Conservation (phyloP, 2,888 invertebrate genomes). For the Tenthredo amoena region DNA sequence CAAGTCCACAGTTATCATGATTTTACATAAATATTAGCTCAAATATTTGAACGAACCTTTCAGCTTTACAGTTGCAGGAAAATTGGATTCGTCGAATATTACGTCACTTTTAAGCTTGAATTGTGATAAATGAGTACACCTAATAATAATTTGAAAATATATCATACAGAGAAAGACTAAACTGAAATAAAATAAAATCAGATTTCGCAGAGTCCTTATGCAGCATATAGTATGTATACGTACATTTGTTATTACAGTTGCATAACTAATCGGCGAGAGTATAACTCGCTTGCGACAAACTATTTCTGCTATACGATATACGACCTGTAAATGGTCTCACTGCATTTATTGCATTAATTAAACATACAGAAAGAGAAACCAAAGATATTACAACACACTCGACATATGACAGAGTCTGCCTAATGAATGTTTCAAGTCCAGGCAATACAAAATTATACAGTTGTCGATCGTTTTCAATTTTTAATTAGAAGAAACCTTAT, state of each 20-base stretch:
- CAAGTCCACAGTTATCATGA: not conserved
- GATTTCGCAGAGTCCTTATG: not conserved
- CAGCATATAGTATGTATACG: not conserved
- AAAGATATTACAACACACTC: not conserved
- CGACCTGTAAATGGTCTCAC: not conserved
- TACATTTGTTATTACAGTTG: not conserved
- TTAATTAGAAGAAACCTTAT: not conserved
- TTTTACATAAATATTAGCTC: not conserved
- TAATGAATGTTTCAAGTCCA: not conserved
- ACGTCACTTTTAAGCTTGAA: not conserved
- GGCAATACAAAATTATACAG: not conserved
- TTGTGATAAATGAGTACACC: not conserved
- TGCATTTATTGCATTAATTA: conserved; percentile 23
- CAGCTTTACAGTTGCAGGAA: not conserved
- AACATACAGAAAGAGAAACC: conserved; percentile 19
- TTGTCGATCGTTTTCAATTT: not conserved
- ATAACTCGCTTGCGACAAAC: not conserved
- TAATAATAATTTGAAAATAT: not conserved
- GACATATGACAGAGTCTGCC: not conserved
- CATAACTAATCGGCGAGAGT: not conserved
- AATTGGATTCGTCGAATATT: not conserved
- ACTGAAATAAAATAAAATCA: not conserved
- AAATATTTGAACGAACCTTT: not conserved
- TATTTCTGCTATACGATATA: not conserved
- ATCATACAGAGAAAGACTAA: not conserved